These are phyloP conservation scores for Nyctibius bracteatus DNA, from an alignment of 2,113 vertebrate genomes.

Conservation along the genomic window DNA sequence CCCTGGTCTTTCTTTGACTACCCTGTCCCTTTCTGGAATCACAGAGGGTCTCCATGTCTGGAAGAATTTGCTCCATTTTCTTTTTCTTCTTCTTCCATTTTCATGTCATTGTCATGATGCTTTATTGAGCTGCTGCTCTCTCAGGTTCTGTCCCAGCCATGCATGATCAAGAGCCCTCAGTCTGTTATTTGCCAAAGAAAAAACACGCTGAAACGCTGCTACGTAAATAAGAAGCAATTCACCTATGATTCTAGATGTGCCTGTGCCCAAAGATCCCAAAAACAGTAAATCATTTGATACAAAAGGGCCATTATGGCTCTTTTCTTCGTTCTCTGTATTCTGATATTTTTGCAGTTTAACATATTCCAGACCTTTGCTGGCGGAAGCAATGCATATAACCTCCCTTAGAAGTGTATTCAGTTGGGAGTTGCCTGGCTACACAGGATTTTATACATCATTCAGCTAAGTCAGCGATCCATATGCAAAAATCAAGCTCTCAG, in stretches of 20 bases:
- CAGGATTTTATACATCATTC: slow-evolving; percentile 73
- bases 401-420: slow-evolving; percentile 67
- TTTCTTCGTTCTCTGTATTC: background rate
- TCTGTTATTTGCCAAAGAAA: background rate
- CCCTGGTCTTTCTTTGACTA: background rate
- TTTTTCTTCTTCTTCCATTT: background rate
- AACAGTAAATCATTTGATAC: background rate
- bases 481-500: slow-evolving; percentile 69
- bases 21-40: background rate
- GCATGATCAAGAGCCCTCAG: background rate
- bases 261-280: background rate
- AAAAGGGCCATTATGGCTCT: background rate
- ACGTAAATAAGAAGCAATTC: background rate
- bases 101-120: background rate
- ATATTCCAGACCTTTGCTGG: slow-evolving; percentile 54
- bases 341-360: slow-evolving; percentile 30
- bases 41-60: background rate
- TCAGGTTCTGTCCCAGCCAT: background rate
- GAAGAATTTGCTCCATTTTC: background rate
- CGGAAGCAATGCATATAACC: slow-evolving; percentile 29
- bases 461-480: slow-evolving; percentile 74
- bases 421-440: slow-evolving; percentile 72
- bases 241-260: background rate
- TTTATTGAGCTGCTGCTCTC: background rate
- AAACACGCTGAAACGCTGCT: background rate